Conservation (phyloP, 1,140 invertebrate genomes). For the Macrobrachium nipponense region DNA sequence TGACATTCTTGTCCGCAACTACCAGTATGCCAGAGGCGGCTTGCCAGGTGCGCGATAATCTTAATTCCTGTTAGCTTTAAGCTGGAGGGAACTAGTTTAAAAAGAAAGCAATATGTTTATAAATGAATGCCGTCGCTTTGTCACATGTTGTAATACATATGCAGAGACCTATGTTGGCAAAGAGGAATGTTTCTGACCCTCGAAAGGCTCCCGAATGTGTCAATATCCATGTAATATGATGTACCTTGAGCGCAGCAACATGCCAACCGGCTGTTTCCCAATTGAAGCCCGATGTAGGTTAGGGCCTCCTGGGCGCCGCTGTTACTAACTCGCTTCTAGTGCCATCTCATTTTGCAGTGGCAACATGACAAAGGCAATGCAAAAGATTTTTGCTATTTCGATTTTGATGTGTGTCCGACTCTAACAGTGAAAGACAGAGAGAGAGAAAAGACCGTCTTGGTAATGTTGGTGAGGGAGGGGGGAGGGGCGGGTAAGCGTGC, state of each 20-base stretch:
- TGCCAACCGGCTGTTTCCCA: conserved; percentile 44
- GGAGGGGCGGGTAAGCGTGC: background rate
- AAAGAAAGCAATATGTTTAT: too few relatives aligned
- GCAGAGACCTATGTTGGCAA: too few relatives aligned
- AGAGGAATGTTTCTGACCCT: background rate
- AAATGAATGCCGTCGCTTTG: too few relatives aligned
- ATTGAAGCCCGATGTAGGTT: conserved; percentile 53
- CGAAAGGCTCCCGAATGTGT: background rate
- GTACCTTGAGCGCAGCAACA: background rate
- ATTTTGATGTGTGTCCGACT: too few relatives aligned
- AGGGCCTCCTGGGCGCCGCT: conserved; percentile 38
- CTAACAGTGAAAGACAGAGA: too few relatives aligned
- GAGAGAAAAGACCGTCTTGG: too few relatives aligned
- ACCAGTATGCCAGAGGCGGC: conserved; percentile 50
- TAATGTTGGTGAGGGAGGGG: background rate
- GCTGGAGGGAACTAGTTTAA: background rate
- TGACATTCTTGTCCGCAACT: conserved; percentile 44
- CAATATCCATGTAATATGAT: background rate
- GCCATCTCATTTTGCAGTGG: too few relatives aligned
- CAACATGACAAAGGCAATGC: background rate
- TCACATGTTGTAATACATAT: too few relatives aligned
- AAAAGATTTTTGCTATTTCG: too few relatives aligned
- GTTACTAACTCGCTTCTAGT: conserved; percentile 37
- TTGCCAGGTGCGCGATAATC: conserved; percentile 56
- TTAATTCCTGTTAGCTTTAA: conserved; percentile 15